A percentile compares a stretch with the other conserved stretches of the same genome.
Conservation (phyloP, 2,113 vertebrate species). For the Passer montanus region DNA sequence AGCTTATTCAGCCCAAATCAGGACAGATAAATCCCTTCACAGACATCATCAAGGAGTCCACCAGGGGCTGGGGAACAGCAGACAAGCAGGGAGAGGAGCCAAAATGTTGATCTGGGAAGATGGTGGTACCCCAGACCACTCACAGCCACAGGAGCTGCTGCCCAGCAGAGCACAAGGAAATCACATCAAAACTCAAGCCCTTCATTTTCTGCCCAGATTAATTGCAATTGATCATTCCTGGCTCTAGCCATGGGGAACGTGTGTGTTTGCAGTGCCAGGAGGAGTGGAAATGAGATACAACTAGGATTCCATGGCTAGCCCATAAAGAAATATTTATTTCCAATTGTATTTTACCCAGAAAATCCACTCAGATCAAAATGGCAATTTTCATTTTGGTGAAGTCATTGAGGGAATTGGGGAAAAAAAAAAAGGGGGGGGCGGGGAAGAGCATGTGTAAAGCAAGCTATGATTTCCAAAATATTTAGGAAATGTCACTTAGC, state of each 20-base stretch:
- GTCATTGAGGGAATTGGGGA: neutral
- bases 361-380: neutral
- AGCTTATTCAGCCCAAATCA: neutral
- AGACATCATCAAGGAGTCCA: accelerated
- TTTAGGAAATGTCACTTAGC: neutral
- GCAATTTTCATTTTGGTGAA: neutral
- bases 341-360: slow-evolving; percentile 8
- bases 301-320: neutral
- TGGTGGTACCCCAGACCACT: neutral
- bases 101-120: neutral
- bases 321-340: neutral
- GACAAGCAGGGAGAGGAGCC: neutral
- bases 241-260: neutral
- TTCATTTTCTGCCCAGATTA: slow-evolving; percentile 29
- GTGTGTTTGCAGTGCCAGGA: neutral
- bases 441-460: neutral
- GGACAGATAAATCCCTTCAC: neutral
- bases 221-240: slow-evolving; percentile 8
- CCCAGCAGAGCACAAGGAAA: neutral
- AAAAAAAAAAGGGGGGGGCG: neutral
- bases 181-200: neutral
- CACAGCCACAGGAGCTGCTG: neutral
- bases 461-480: neutral
- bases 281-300: slow-evolving; percentile 28
- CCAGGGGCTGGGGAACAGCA: neutral